phyloP scores from a whole-genome alignment of 92 coral and sea anemone species.

The Porites lobata region DNA sequence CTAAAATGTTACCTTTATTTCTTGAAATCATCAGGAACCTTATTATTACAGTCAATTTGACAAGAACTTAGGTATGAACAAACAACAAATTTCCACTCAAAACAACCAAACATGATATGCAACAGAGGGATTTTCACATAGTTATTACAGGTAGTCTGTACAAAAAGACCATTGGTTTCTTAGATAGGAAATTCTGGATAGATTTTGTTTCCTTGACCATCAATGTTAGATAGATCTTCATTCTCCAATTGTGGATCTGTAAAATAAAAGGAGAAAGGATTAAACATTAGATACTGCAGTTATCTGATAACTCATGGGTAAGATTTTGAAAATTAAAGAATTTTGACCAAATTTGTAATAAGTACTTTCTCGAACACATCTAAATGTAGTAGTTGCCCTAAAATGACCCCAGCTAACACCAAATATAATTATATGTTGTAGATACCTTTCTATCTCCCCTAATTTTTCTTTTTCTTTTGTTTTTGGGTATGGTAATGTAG shows the following conservation, averaged over 20 bases:
- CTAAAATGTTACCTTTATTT: neutral
- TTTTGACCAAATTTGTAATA: no score
- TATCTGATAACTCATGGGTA: neutral
- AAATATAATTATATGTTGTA: no score
- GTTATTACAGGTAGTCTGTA: neutral
- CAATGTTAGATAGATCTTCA: constrained; percentile 33
- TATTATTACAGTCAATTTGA: neutral
- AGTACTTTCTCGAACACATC: no score
- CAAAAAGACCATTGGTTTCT: neutral
- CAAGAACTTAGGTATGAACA: neutral
- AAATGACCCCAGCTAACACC: no score
- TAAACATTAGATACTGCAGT: neutral
- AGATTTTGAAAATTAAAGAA: no score
- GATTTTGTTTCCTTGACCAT: constrained; percentile 52
- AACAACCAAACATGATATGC: neutral
- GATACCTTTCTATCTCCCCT: no score
- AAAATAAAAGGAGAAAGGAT: neutral
- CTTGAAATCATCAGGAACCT: neutral
- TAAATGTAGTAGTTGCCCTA: no score
- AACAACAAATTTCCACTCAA: neutral
- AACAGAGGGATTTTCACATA: neutral
- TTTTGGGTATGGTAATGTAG: no score
- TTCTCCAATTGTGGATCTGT: constrained; percentile 72
- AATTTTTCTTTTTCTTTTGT: no score
- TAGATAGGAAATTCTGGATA: constrained; percentile 29